phyloP scores from a whole-genome alignment of 1,140 invertebrate species.

The Wiebesia pumilae region DNA sequence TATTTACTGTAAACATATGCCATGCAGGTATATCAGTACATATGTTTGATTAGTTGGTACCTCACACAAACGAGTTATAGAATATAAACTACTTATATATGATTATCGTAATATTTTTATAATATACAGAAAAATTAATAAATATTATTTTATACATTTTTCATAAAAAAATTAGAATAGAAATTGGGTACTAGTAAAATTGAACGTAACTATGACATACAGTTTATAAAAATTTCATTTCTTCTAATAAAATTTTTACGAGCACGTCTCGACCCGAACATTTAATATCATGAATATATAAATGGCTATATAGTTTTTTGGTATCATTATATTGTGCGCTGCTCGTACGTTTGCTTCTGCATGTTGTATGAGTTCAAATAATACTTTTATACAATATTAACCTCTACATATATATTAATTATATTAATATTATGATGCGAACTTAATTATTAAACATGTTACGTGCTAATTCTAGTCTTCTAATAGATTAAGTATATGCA shows the following conservation, averaged over 20 bases:
- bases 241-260: background rate
- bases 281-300: background rate
- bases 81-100: no score
- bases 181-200: background rate
- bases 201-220: background rate
- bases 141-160: background rate
- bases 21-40: no score
- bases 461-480: no score
- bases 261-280: background rate
- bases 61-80: no score
- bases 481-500: no score
- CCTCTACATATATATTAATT: background rate
- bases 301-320: background rate
- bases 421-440: background rate
- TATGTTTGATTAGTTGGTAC: no score
- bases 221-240: background rate
- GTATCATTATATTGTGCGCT: background rate
- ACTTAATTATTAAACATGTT: no score
- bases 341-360: background rate
- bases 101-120: no score
- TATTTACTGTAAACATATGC: no score
- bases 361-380: background rate
- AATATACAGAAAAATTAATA: background rate
- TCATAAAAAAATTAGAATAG: background rate
- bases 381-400: background rate